Percentiles rank a stretch among this genome's conserved stretches.
phyloP scores from a whole-genome alignment of 2,888 invertebrate species.

The Eristalis arbustorum region DNA sequence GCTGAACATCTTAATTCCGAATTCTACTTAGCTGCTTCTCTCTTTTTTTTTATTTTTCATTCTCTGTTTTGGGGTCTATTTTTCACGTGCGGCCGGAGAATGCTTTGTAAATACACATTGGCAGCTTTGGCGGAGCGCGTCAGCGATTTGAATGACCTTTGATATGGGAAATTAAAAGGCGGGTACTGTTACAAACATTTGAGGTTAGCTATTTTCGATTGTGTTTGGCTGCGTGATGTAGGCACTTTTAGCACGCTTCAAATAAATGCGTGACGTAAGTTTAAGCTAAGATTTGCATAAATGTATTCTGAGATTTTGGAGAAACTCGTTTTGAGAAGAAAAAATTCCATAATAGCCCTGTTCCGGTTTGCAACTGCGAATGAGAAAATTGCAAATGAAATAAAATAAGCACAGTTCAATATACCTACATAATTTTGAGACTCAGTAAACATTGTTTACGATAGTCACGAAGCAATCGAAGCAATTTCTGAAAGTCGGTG shows the following conservation, averaged over 20 bases:
- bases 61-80: neutral
- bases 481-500: no score
- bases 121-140: neutral
- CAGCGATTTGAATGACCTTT: neutral
- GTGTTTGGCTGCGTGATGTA: neutral
- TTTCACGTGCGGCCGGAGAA: neutral
- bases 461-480: no score
- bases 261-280: neutral
- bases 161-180: neutral
- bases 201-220: neutral
- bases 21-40: neutral
- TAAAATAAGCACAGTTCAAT: neutral
- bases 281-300: conserved; percentile 10
- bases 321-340: neutral
- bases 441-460: no score
- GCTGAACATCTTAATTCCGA: neutral
- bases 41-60: neutral
- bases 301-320: neutral
- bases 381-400: neutral
- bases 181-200: neutral
- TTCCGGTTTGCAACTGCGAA: neutral
- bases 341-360: neutral
- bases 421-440: no score
- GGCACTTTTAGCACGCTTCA: neutral
- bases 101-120: neutral